Conservation (phyloP, 1,140 invertebrate species). For the Sitophilus oryzae region DNA sequence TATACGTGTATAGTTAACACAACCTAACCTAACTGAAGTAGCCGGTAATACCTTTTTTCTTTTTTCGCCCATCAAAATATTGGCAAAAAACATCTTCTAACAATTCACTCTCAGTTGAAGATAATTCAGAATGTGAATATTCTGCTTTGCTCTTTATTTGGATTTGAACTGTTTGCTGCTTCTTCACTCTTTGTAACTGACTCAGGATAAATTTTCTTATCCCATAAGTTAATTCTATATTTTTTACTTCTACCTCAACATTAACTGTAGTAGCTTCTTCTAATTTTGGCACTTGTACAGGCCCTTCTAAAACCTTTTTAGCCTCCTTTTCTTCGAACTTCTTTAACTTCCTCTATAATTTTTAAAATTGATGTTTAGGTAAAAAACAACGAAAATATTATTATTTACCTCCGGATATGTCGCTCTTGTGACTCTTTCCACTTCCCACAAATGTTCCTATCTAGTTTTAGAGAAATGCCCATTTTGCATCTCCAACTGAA, state of each 20-base stretch:
- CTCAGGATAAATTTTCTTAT: not conserved
- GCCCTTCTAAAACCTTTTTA: not conserved
- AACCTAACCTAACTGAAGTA: no score
- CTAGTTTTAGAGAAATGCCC: slow-evolving; percentile 77
- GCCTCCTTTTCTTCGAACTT: slow-evolving; percentile 8
- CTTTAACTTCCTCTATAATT: slow-evolving; percentile 23
- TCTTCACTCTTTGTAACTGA: not conserved
- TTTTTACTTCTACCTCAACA: not conserved
- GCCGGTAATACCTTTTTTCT: no score
- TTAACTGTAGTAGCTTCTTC: not conserved
- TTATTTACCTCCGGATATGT: slow-evolving; percentile 76
- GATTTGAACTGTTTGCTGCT: slow-evolving; percentile 1
- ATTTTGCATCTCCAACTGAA: slow-evolving; percentile 88
- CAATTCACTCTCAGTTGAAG: slow-evolving; percentile 10
- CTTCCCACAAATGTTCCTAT: slow-evolving; percentile 93
- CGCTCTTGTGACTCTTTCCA: slow-evolving; percentile 90
- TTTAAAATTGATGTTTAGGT: slow-evolving; percentile 12
- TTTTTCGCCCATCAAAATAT: slow-evolving; percentile 28
- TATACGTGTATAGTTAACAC: no score
- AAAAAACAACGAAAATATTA: not conserved
- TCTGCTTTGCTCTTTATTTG: slow-evolving; percentile 5
- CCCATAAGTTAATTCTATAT: slow-evolving; percentile 2
- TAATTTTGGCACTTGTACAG: not conserved
- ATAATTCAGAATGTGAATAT: slow-evolving; percentile 11
- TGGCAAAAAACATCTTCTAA: slow-evolving; percentile 19